Base-by-base conservation (phyloP, 1,140 invertebrate species). In the Cylas formicarius region DNA sequence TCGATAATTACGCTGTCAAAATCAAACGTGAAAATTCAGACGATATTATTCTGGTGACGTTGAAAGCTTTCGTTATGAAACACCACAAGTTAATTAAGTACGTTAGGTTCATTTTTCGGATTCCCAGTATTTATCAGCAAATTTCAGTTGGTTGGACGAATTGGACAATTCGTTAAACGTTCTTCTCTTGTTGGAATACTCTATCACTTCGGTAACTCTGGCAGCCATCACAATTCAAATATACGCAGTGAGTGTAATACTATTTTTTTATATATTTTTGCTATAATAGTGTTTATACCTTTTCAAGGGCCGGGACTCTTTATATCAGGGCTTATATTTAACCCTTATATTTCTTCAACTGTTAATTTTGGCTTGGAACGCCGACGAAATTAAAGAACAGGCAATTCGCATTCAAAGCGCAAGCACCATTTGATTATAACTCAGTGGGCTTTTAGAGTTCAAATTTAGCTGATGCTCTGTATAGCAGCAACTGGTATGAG, bases 371-470 rank as follows among this genome's bases (percentile, higher is more conserved):
- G n/a, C n/a, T n/a, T n/a, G n/a, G n/a, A n/a, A n/a, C n/a, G n/a
- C n/a, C n/a, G n/a, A n/a, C n/a, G n/a, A n/a, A n/a, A n/a, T n/a
- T n/a, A n/a, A n/a, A n/a, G n/a, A n/a, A n/a, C n/a, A n/a, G n/a
- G n/a, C n/a, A n/a, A n/a, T n/a, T n/a, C n/a, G n/a, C n/a, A n/a
- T n/a, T n/a, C n/a, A n/a, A n/a, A n/a, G n/a, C n/a, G n/a, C n/a
- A n/a, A n/a, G n/a, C n/a, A n/a, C n/a, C n/a, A n/a, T n/a, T n/a
- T n/a, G n/a, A n/a, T n/a, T n/a, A n/a, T n/a, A n/a, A n/a, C n/a
- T n/a, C n/a, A n/a, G n/a, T n/a, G n/a, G n/a, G n/a, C n/a, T 43
- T 45, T 50, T 31, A 50, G 48, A 51, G 43, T 29, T 13, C 8
- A 11, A 20, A 45, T 13, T 19, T 51, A 11, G 9, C 22, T 6